Evolutionary conservation across 2,113 vertebrate genomes (phyloP).

Genomic region (Lophotis ruficrista): DNA sequence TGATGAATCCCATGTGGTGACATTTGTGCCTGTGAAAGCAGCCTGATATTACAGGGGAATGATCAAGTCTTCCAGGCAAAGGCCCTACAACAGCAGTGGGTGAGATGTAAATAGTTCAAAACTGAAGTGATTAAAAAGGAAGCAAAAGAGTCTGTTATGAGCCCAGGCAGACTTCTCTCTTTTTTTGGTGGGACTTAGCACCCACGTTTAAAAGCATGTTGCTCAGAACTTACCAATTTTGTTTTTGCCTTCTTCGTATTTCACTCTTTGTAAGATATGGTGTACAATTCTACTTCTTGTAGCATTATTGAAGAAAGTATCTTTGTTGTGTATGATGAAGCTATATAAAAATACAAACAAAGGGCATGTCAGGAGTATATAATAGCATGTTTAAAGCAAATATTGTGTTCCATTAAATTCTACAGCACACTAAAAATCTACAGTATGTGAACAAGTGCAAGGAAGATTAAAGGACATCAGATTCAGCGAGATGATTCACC

Average conservation of each 20-base stretch:
- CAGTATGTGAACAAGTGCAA: neutral
- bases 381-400: neutral
- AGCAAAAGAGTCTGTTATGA: neutral
- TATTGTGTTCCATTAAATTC: neutral
- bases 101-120: neutral
- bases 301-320: slow-evolving; percentile 95
- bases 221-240: slow-evolving; percentile 87
- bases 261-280: slow-evolving; percentile 92
- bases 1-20: neutral
- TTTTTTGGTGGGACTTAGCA: neutral
- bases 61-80: neutral
- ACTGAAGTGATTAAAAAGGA: neutral
- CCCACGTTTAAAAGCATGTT: neutral
- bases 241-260: slow-evolving; percentile 95
- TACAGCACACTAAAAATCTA: neutral
- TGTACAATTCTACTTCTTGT: slow-evolving; percentile 94
- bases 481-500: neutral
- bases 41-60: neutral
- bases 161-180: neutral
- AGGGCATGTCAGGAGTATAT: neutral
- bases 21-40: neutral
- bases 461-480: neutral
- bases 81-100: neutral
- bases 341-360: slow-evolving; percentile 74
- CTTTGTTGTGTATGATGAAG: slow-evolving; percentile 97